phyloP scores from a whole-genome alignment of 1,140 invertebrate species.

The Drosophila asahinai region DNA sequence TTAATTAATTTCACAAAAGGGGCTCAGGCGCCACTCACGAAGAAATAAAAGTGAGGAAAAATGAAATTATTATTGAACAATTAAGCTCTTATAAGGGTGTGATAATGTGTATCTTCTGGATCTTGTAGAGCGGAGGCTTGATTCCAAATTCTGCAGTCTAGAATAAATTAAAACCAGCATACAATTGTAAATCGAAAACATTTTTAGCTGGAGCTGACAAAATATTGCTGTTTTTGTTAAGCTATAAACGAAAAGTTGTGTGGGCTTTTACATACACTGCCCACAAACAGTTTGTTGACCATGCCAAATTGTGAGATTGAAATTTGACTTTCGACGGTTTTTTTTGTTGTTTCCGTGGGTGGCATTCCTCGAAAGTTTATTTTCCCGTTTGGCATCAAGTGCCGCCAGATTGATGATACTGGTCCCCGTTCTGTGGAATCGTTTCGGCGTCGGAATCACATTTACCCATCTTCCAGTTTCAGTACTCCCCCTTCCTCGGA shows the following conservation, averaged over 20 bases:
- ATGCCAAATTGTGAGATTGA: not conserved
- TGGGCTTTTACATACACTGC: not conserved
- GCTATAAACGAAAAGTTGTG: conserved; percentile 11
- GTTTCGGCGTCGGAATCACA: not conserved
- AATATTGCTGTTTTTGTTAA: conserved; percentile 25
- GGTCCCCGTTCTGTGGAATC: conserved; percentile 17
- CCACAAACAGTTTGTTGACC: conserved; percentile 8
- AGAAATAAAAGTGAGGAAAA: not conserved
- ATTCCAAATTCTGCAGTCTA: too few species aligned
- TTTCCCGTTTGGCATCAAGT: conserved; percentile 22
- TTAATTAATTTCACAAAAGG: not conserved
- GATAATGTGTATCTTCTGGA: too few species aligned
- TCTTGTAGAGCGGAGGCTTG: too few species aligned
- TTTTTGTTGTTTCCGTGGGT: conserved; percentile 19
- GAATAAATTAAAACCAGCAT: too few species aligned
- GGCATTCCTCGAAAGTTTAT: conserved; percentile 32
- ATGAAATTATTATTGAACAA: too few species aligned
- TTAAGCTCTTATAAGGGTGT: too few species aligned
- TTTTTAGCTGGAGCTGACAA: not conserved
- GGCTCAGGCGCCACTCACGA: not conserved
- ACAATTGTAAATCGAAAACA: not conserved
- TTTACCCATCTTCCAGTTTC: not conserved
- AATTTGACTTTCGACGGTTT: not conserved
- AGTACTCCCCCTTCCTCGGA: not conserved
- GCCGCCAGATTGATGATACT: conserved; percentile 35